phyloP scores from a whole-genome alignment of 2,888 invertebrate genomes.

The Mimas tiliae region DNA sequence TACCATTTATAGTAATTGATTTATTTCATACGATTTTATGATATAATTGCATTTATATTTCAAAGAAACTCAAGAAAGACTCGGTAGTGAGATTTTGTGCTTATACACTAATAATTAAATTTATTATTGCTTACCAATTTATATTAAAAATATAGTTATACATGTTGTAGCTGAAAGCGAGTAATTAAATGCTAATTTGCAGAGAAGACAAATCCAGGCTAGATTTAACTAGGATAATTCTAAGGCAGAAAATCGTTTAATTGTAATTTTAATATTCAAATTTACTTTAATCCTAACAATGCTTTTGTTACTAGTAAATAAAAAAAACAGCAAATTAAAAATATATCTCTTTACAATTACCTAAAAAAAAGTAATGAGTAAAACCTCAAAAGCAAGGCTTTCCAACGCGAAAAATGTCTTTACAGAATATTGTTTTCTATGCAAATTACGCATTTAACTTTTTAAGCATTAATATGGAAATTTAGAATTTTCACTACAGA shows the following conservation, averaged over 20 bases:
- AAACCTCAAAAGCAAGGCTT: too few relatives aligned
- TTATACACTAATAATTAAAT: constrained; percentile 26
- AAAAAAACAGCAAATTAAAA: too few relatives aligned
- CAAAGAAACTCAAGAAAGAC: constrained; percentile 21
- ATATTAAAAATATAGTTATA: constrained; percentile 26
- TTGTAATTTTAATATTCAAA: too few relatives aligned
- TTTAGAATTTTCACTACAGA: constrained; percentile 72
- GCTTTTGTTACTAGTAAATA: too few relatives aligned
- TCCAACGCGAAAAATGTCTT: too few relatives aligned
- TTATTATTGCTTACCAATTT: constrained; percentile 29
- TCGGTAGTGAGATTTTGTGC: constrained; percentile 22
- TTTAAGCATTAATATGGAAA: constrained; percentile 46
- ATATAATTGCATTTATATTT: background rate
- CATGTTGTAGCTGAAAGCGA: constrained; percentile 28
- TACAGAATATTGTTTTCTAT: constrained; percentile 37
- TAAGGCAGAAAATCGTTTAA: too few relatives aligned
- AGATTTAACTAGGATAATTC: background rate
- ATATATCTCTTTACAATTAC: too few relatives aligned
- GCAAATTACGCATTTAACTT: constrained; percentile 27
- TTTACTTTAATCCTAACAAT: too few relatives aligned
- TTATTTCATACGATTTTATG: too few relatives aligned
- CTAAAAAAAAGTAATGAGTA: too few relatives aligned
- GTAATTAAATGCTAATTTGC: constrained; percentile 7
- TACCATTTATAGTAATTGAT: too few relatives aligned
- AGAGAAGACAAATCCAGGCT: background rate